phyloP scores from a whole-genome alignment of 1,140 invertebrate genomes.

The Formica selysi region DNA sequence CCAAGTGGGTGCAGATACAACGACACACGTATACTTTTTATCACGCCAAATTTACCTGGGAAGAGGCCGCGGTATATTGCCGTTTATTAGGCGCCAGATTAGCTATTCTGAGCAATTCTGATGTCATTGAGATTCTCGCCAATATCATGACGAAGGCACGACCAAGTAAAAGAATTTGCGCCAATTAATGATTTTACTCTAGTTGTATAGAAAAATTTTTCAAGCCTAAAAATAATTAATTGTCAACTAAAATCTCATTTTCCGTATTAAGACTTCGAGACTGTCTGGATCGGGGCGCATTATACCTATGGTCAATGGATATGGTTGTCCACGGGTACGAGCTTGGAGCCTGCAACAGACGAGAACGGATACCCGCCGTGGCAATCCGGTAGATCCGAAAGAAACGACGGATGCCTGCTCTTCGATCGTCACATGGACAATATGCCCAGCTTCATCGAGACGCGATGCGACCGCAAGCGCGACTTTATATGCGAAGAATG shows the following conservation, averaged over 20 bases:
- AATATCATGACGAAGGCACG: slow-evolving; percentile 75
- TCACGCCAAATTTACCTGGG: slow-evolving; percentile 74
- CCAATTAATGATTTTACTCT: slow-evolving; percentile 23
- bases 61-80: slow-evolving; percentile 73
- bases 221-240: not conserved
- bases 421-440: slow-evolving; percentile 73
- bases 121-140: slow-evolving; percentile 68
- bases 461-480: slow-evolving; percentile 71
- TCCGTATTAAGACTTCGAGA: slow-evolving; percentile 73
- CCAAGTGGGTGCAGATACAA: slow-evolving; percentile 73
- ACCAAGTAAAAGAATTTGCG: slow-evolving; percentile 67
- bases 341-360: slow-evolving; percentile 67
- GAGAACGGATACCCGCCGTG: slow-evolving; percentile 76
- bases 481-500: slow-evolving; percentile 78
- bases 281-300: slow-evolving; percentile 76
- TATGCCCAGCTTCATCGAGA: slow-evolving; percentile 70
- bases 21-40: slow-evolving; percentile 72
- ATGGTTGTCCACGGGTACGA: slow-evolving; percentile 74
- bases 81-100: slow-evolving; percentile 71
- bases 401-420: slow-evolving; percentile 72
- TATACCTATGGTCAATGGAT: slow-evolving; percentile 74
- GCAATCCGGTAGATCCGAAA: slow-evolving; percentile 72
- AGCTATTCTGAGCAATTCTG: slow-evolving; percentile 71
- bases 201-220: not conserved
- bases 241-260: slow-evolving; percentile 35